These are phyloP conservation scores for Onchidella celtica DNA, from an alignment of 2,888 invertebrate genomes.

Conservation along the genomic window DNA sequence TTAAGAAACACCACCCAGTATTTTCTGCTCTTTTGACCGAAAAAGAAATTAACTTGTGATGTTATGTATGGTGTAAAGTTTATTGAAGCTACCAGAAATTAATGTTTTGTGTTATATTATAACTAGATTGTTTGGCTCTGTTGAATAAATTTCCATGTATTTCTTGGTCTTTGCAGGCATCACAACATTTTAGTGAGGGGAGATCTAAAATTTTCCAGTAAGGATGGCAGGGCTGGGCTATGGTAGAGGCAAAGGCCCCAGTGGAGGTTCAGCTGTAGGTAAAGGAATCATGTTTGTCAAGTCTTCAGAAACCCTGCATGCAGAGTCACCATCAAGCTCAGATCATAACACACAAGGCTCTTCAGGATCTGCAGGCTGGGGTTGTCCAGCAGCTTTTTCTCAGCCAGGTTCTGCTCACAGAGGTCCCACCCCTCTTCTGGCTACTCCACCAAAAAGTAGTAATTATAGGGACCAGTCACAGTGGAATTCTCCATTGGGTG, in stretches of 20 bases:
- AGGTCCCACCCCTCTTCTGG: background rate
- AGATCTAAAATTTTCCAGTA: too few species aligned
- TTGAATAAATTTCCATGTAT: too few species aligned
- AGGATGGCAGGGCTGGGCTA: slow-evolving; percentile 37
- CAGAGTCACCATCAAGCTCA: background rate
- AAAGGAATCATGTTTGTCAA: slow-evolving; percentile 29
- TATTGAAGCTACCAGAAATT: too few species aligned
- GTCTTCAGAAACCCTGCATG: background rate
- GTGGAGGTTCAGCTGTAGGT: background rate
- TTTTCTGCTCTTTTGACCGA: too few species aligned
- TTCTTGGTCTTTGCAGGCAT: too few species aligned
- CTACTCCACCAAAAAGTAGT: background rate
- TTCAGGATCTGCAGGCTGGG: background rate
- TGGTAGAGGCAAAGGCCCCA: slow-evolving; percentile 67
- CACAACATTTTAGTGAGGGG: too few species aligned
- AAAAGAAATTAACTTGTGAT: too few species aligned
- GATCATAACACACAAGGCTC: background rate
- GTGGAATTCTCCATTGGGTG: too few species aligned
- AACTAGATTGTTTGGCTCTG: too few species aligned
- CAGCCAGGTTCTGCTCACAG: background rate
- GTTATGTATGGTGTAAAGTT: too few species aligned
- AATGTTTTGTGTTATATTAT: too few species aligned
- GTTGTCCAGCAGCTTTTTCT: background rate
- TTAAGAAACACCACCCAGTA: too few species aligned
- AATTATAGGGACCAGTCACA: background rate